Percentiles rank a stretch among this genome's conserved stretches.
Conservation (phyloP, 2,888 invertebrate genomes). For the Nephrotoma guestfalica region DNA sequence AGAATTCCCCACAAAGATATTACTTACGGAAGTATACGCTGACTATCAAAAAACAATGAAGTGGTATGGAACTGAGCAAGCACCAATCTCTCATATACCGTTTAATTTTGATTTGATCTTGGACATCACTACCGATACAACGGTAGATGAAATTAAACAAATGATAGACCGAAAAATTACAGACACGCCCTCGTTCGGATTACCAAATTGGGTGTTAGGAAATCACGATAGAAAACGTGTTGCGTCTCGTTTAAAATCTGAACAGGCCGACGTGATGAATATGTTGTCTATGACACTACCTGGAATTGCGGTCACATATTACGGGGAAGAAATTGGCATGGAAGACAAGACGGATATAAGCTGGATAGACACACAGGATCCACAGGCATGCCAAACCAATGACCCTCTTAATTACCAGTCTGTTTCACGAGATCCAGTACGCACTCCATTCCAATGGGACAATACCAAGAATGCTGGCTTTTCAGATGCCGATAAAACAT, state of each 20-base stretch:
- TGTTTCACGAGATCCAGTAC: slow-evolving; percentile 52
- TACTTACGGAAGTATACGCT: slow-evolving; percentile 51
- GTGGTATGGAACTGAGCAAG: slow-evolving; percentile 44
- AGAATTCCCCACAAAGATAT: neutral
- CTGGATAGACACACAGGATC: slow-evolving; percentile 39
- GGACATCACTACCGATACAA: slow-evolving; percentile 32
- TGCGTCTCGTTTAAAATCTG: slow-evolving; percentile 49
- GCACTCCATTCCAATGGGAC: slow-evolving; percentile 75
- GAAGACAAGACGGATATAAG: slow-evolving; percentile 37
- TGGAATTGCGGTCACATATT: slow-evolving; percentile 74
- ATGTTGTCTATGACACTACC: slow-evolving; percentile 71
- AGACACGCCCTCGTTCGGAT: slow-evolving; percentile 35
- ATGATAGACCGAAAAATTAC: slow-evolving; percentile 38
- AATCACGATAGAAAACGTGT: slow-evolving; percentile 63
- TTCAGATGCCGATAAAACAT: slow-evolving; percentile 39
- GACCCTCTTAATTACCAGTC: slow-evolving; percentile 33
- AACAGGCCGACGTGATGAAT: slow-evolving; percentile 61
- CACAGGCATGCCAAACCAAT: slow-evolving; percentile 38
- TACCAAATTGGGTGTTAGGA: slow-evolving; percentile 52
- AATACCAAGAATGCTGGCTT: slow-evolving; percentile 38
- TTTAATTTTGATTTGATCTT: slow-evolving; percentile 44
- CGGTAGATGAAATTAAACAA: slow-evolving; percentile 34
- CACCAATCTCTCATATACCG: slow-evolving; percentile 38
- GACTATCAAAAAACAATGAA: slow-evolving; percentile 41
- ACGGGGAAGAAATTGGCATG: slow-evolving; percentile 73